Evolutionary conservation across 2,113 vertebrate species (phyloP).

Genomic region (Amia ocellicauda): DNA sequence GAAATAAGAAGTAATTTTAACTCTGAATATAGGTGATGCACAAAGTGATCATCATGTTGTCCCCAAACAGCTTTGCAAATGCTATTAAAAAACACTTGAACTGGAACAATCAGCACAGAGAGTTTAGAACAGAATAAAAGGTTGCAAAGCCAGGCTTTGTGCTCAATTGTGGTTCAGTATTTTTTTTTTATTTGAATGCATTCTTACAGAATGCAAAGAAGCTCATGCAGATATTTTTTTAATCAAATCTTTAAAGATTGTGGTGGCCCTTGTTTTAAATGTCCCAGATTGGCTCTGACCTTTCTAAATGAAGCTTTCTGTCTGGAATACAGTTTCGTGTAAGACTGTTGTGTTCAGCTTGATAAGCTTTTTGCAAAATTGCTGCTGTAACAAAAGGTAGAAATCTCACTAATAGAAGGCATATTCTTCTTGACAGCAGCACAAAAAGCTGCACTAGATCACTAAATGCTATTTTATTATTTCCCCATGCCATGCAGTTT

Average conservation of each 20-base stretch:
- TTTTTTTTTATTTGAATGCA: neutral
- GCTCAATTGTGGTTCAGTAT: neutral
- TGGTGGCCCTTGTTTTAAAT: neutral
- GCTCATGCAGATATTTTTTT: neutral
- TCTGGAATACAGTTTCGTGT: neutral
- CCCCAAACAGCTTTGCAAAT: too few species aligned
- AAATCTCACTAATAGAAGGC: neutral
- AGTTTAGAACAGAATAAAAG: too few species aligned
- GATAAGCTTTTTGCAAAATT: slow-evolving; percentile 15
- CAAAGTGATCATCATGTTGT: too few species aligned
- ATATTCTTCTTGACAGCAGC: neutral
- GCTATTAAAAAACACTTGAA: too few species aligned
- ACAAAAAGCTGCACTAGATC: neutral
- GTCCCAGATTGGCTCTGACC: slow-evolving; percentile 6
- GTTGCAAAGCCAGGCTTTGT: too few species aligned
- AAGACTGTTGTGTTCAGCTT: neutral
- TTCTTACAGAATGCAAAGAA: neutral
- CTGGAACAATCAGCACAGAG: too few species aligned
- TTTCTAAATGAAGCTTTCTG: slow-evolving; percentile 16
- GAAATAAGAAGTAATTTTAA: too few species aligned
- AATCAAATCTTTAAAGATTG: slow-evolving; percentile 9
- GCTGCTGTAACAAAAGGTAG: slow-evolving; percentile 7
- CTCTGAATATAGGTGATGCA: too few species aligned
- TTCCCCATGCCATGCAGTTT: neutral
- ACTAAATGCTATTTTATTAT: slow-evolving; percentile 11